phyloP scores from a whole-genome alignment of 2,113 vertebrate genomes.

The Fulmarus glacialis region DNA sequence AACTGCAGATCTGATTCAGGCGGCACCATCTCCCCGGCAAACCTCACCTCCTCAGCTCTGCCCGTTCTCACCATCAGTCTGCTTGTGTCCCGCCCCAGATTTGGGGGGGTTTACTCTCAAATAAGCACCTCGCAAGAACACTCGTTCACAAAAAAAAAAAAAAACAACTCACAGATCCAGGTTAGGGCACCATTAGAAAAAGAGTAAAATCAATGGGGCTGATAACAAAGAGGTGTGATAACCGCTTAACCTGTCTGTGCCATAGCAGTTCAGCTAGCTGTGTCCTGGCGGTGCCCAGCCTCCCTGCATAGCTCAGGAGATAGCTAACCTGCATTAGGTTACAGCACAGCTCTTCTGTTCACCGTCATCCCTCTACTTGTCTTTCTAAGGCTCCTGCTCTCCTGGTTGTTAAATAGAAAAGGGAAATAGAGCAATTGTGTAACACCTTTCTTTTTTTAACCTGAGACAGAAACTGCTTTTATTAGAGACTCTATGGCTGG shows the following conservation, averaged over 20 bases:
- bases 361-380: not conserved
- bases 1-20: not conserved
- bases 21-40: not conserved
- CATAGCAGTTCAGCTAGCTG: not conserved
- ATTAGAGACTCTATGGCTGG: not conserved
- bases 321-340: slow-evolving; percentile 22
- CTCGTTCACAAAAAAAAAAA: rapidly evolving
- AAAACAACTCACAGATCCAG: not conserved
- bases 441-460: slow-evolving; percentile 50
- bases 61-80: rapidly evolving
- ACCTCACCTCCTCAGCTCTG: not conserved
- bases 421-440: slow-evolving; percentile 47
- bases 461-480: slow-evolving; percentile 37
- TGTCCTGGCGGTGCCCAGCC: not conserved
- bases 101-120: not conserved
- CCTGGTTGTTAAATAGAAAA: not conserved
- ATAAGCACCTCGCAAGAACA: not conserved
- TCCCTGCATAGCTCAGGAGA: not conserved
- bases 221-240: not conserved
- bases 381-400: not conserved
- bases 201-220: not conserved
- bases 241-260: not conserved
- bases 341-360: not conserved
- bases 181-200: not conserved
- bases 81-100: not conserved